Conservation (phyloP, 2,113 vertebrate genomes). For the Cinclus mexicanus region DNA sequence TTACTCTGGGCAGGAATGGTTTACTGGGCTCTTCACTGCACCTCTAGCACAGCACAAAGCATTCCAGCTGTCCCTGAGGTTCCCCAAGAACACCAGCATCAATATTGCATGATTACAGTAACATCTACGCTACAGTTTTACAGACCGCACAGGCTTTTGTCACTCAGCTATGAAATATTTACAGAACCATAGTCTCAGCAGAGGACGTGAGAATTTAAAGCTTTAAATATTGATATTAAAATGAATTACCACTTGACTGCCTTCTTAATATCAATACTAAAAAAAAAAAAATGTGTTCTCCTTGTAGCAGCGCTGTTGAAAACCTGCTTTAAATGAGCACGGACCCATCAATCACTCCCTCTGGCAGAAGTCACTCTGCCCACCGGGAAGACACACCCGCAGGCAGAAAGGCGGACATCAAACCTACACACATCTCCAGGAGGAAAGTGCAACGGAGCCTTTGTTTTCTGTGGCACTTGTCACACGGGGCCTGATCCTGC, state of each 20-base stretch:
- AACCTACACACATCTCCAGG: background rate
- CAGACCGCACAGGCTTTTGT: background rate
- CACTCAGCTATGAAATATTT: constrained; percentile 20
- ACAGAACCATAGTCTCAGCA: background rate
- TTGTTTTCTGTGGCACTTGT: accelerated
- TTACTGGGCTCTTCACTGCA: background rate
- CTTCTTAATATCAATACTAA: background rate
- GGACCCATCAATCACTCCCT: background rate
- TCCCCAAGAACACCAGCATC: background rate
- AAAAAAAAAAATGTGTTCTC: background rate
- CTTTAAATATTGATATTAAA: constrained; percentile 26
- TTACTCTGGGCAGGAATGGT: background rate
- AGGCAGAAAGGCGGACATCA: background rate
- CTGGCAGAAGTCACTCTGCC: background rate
- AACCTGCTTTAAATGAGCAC: background rate
- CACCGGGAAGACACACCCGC: background rate
- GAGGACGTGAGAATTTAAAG: background rate
- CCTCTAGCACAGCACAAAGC: background rate
- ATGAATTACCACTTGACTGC: background rate
- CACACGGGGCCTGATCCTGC: background rate
- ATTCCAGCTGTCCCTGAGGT: background rate
- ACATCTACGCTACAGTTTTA: background rate
- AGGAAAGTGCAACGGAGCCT: background rate
- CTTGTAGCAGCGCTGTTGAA: background rate
- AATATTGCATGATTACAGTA: background rate